Evolutionary conservation across 1,140 invertebrate species (phyloP).

Genomic region (Orchestia grillus): DNA sequence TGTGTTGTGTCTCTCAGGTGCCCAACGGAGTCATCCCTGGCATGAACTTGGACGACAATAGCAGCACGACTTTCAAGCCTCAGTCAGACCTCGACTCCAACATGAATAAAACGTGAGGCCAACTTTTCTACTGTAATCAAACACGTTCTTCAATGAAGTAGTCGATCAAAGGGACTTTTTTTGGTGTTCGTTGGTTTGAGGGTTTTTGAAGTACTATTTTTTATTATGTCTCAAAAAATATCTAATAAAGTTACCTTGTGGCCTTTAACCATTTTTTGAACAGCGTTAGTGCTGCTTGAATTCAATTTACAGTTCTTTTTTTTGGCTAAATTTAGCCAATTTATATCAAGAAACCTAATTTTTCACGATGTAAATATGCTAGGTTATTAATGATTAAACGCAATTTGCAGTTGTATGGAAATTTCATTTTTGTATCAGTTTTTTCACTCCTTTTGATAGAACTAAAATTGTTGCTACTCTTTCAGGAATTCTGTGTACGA

Average conservation of each 20-base stretch:
- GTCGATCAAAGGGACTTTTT: too few relatives aligned
- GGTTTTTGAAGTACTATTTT: too few relatives aligned
- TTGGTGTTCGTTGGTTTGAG: too few relatives aligned
- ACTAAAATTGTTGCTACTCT: not conserved
- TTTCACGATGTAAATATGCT: not conserved
- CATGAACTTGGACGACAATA: slow-evolving; percentile 60
- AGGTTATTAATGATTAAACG: not conserved
- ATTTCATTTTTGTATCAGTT: not conserved
- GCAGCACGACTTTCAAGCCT: slow-evolving; percentile 59
- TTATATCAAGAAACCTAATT: not conserved
- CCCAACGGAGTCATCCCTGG: slow-evolving; percentile 65
- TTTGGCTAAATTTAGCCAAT: not conserved
- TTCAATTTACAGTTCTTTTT: not conserved
- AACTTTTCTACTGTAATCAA: not conserved
- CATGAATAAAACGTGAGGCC: slow-evolving; percentile 76
- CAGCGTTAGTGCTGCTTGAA: not conserved
- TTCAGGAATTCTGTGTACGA: slow-evolving; percentile 64
- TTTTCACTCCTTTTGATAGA: not conserved
- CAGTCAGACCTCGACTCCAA: slow-evolving; percentile 75
- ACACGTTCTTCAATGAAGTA: not conserved
- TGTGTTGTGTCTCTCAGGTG: not conserved
- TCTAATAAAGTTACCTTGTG: too few relatives aligned
- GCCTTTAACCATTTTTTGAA: too few relatives aligned
- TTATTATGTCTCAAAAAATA: too few relatives aligned
- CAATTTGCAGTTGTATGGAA: not conserved